Percentiles rank a stretch among this genome's conserved stretches.
Conservation (phyloP, 1,140 invertebrate species). For the Neotoxoptera formosana region DNA sequence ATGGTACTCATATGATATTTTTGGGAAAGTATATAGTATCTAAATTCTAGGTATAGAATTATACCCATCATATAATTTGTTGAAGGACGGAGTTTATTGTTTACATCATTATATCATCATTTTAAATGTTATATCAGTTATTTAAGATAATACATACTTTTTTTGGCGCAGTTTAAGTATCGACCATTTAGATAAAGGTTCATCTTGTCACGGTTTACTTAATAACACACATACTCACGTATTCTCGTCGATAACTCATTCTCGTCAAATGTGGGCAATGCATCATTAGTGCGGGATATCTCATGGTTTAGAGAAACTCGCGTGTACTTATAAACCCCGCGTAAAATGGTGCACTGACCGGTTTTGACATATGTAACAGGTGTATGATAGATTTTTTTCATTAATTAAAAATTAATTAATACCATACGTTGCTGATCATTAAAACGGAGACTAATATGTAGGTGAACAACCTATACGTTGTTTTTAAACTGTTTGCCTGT, state of each 20-base stretch:
- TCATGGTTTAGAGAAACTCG: neutral
- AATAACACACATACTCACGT: neutral
- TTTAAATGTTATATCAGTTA: neutral
- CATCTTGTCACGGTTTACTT: neutral
- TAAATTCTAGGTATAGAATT: neutral
- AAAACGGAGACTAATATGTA: neutral
- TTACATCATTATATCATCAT: too few species aligned
- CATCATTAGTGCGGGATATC: neutral
- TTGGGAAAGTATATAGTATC: neutral
- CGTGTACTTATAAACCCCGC: neutral
- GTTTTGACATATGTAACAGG: neutral
- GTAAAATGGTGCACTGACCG: neutral
- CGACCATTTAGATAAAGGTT: neutral
- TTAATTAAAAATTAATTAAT: conserved; percentile 3
- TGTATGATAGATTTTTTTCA: neutral
- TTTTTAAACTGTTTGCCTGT: neutral
- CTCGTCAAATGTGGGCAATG: neutral
- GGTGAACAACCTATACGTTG: neutral
- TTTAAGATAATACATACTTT: neutral
- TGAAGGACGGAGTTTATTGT: too few species aligned
- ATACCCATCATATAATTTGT: neutral
- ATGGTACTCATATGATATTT: too few species aligned
- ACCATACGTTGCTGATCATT: neutral
- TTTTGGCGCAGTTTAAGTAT: neutral
- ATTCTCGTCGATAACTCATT: neutral